Percentiles rank a stretch among this genome's conserved stretches.
Conservation (phyloP, 2,888 invertebrate genomes). For the Phortica magna region DNA sequence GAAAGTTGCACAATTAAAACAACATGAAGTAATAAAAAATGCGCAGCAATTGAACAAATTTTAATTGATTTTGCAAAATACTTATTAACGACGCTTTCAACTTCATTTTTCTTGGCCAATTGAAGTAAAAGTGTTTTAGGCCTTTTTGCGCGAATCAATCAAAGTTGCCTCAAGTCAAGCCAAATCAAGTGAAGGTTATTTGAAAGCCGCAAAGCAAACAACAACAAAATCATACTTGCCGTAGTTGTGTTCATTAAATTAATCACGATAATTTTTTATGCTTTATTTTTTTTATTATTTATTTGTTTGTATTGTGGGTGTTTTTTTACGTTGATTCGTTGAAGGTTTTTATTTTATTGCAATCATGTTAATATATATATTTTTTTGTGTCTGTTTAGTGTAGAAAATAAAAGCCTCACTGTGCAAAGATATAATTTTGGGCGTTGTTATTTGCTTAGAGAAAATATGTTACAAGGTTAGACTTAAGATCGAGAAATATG, state of each 20-base stretch:
- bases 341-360: slow-evolving; percentile 49
- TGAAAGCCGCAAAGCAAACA: not conserved
- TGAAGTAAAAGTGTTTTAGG: slow-evolving; percentile 9
- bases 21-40: not conserved
- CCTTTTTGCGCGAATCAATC: not conserved
- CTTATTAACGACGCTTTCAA: not conserved
- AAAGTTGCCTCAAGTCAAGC: not conserved
- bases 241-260: slow-evolving; percentile 26
- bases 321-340: slow-evolving; percentile 50
- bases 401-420: not conserved
- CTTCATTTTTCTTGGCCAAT: not conserved
- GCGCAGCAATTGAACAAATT: not conserved
- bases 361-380: slow-evolving; percentile 30
- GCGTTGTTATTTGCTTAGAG: slow-evolving; percentile 48
- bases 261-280: slow-evolving; percentile 29
- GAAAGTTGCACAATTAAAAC: slow-evolving; percentile 12
- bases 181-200: slow-evolving; percentile 16
- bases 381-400: not conserved
- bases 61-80: not conserved
- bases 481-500: not conserved
- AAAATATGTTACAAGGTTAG: slow-evolving; percentile 32
- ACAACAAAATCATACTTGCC: not conserved
- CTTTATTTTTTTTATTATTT: slow-evolving; percentile 44
- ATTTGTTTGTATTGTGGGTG: slow-evolving; percentile 51
- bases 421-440: slow-evolving; percentile 20